Evolutionary conservation across 2,113 vertebrate species (phyloP).

Genomic region (Pomatorhinus ruficollis): DNA sequence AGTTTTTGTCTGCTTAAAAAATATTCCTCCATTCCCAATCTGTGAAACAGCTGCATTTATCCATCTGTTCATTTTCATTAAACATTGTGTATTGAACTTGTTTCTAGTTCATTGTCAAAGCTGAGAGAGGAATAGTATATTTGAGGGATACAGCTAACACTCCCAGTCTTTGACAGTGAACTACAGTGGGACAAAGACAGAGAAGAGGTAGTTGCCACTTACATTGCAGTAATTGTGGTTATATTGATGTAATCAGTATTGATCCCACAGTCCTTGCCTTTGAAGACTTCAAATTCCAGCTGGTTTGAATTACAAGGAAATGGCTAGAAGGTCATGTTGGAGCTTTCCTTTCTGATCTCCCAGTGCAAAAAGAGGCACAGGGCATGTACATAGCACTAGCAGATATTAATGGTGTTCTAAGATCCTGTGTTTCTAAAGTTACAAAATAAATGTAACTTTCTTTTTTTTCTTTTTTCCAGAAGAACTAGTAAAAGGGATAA

Average conservation of each 20-base stretch:
- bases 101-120: not conserved
- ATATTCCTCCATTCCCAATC: not conserved
- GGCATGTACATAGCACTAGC: not conserved
- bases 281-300: slow-evolving; percentile 6
- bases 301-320: slow-evolving; percentile 3
- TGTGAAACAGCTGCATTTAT: not conserved
- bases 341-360: not conserved
- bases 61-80: not conserved
- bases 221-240: not conserved
- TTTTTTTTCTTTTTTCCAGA: not conserved
- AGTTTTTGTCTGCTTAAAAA: not conserved
- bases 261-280: not conserved
- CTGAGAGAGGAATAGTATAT: not conserved
- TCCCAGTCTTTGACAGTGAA: not conserved
- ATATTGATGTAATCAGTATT: not conserved
- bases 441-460: not conserved
- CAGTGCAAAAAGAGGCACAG: not conserved
- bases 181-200: not conserved
- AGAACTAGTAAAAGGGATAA: not conserved
- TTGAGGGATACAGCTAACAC: not conserved
- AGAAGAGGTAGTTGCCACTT: not conserved
- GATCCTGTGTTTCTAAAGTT: not conserved
- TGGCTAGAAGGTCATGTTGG: not conserved
- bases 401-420: not conserved
- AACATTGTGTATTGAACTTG: not conserved